Evolutionary conservation across 2,113 vertebrate genomes (phyloP), one percentile per base, ranked within the genome.

Genomic region (Mellivora capensis): DNA sequence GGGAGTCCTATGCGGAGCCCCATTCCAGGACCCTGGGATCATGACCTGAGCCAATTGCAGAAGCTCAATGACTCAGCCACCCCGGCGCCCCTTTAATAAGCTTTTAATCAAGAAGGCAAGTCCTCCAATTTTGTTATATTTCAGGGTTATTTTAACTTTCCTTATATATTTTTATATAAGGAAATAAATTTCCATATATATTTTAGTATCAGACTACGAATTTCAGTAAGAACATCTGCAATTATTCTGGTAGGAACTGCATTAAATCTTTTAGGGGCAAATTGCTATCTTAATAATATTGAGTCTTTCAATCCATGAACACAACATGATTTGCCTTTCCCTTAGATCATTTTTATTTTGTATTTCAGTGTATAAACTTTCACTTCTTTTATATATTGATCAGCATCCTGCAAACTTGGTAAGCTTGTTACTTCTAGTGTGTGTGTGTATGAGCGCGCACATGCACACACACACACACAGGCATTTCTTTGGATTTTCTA

Each of bases 381-480:
- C 6, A 67, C 9, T 72, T 23, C 21, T 74, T 96, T 34, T 54
- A 7, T 72, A 20, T 91, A 12, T 83, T 34, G 6, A 31, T 69
- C 17, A 95, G 4, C 67, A 44, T 81, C 8, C 23, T 86, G 21
- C 11, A 80, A 57, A 2, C 17, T 87, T 76, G 3, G 6, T 59
- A 31, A 11, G 18, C 10, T 83, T 80, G 87, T 42, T 57, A 76
- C 20, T 10, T 91, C 42, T 25, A 39, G 29, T 62, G 5, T 15
- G 0, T 15, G 2, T 49, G 10, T 90, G 59, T 54, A 7, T 87
- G 17, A 83, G 5, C n/a, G 0, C 12, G 3, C 42, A 0, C 7
- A 4, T 4, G 4, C 49, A 52, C 52, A 54, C 52, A 54, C 52
- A 54, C 52, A 0, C 5, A 0, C 42, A 20, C 27, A 47, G 7